Evolutionary conservation across 2,888 invertebrate genomes (phyloP), one percentile per base, ranked within the genome.

Genomic region (Lycia hirtaria): DNA sequence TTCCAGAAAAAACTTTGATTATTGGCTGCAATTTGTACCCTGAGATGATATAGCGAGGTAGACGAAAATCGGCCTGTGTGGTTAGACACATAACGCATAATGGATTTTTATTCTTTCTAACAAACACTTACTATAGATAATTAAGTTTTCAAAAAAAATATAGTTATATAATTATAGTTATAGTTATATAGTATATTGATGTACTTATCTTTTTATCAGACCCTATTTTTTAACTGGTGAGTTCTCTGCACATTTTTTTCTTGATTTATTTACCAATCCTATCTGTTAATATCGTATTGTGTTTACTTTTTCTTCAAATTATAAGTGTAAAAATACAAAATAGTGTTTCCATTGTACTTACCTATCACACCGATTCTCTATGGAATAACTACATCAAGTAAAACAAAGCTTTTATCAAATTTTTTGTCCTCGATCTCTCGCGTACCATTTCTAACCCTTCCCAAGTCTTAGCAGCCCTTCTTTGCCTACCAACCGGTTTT

Each of bases 11-110:
- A 87, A 83, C 66, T 73, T 75, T 82, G 84, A 89, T 90, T 89
- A 89, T 88, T 88, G 86, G 81, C 87, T 81, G 89, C 90, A 92
- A 92, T 92, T 92, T 92, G 91, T 92, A 83, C 81, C 76, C 78
- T 72, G 68, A 79, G 70, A 68, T 66, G 57, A 63, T 72, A 74
- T 76, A 74, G 73, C 78, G 41, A 60, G 53, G 63, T 60, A 62
- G 53, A 24, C 52, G 35, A 65, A 71, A 63, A 77, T 79, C 85
- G 87, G 78, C 3, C 19, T n/a, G n/a, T n/a, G 5, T 19, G 37
- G 19, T 19, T 19, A 15, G 19, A n/a, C 10, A n/a, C n/a, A n/a
- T n/a, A n/a, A n/a, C 19, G 5, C n/a, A 2, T n/a, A 15, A 9
- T 17, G 6, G 14, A 15, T 7, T n/a, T 3, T 37, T 0, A 17